Evolutionary conservation across 2,113 vertebrate species (phyloP), one percentile per base, ranked within the genome.

Genomic region (Athene noctua): DNA sequence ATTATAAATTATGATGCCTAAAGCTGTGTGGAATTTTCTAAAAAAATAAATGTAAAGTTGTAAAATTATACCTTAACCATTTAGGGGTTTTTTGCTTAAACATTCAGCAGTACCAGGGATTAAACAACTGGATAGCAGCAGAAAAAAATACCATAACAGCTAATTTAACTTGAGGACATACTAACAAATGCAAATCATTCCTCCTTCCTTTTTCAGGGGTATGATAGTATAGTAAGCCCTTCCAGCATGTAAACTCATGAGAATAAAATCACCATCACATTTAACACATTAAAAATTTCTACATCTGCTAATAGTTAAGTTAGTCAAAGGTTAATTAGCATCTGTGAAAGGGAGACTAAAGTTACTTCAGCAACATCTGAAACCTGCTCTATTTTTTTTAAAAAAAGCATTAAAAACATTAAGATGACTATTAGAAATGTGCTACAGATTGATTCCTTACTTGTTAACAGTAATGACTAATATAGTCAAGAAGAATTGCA

Each of bases 381-480:
- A 97, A 97, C 97, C 75, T 92, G 66, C 86, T 93, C 6, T 46
- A 96, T 91, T 97, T 26, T 32, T 59, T 65, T 97, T 98, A 97
- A 94, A 17, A 17, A 29, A 67, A 96, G 96, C 42, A 83, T 94
- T 97, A 92, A 97, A 98, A 97, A 90, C 74, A 82, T 82, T 92
- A 91, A 95, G 71, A 82, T 96, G 58, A 91, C 96, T 97, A 98
- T 97, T 98, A 98, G 98, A 98, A 98, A 98, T 96, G 86, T 94
- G 90, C 94, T 97, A 98, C 97, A 83, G 96, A 98, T 98, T 97
- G 80, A 96, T 97, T 97, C 95, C 74, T 97, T 97, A 96, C 89
- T 97, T 92, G 86, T 97, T 97, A 94, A 97, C 91, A 94, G 65
- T 94, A 98, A 98, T 98, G 97, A 98, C 96, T 98, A 98, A 98